Base-by-base conservation (phyloP, 2,888 invertebrate genomes). In the Lacanobia oleracea region DNA sequence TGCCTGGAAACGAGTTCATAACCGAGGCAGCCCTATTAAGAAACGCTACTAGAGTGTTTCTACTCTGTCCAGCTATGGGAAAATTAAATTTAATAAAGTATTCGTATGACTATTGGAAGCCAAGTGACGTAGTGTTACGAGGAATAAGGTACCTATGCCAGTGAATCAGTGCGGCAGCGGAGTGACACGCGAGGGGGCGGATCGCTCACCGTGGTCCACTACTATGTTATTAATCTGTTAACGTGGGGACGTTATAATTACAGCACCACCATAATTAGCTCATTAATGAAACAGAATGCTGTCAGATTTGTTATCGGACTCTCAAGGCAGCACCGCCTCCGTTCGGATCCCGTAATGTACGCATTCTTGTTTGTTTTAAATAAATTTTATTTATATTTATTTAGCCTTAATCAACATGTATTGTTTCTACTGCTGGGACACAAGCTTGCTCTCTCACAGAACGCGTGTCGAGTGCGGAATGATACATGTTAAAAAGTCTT, bases 181-280 rank as follows among this genome's bases (percentile, higher is more conserved):
- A 51, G 56, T 45, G 70, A 6, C 83, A 82, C 69, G 78, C 72
- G 66, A 72, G 50, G 67, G 74, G 83, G 79, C 65, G 81, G 61
- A 18, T 45, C 67, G 53, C 45, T 50, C 61, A 27, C 21, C 43
- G 18, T 37, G 43, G 61, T 37, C 43, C 23, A 18, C 23, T 51
- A 48, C 77, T 51, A 78, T 79, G 73, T 75, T 70, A 87, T 85
- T 86, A 87, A 87, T 84, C 77, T 84, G 66, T 79, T 79, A 71
- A 61, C 69, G 72, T 45, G 45, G 56, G 37, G 66, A 84, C 72
- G 65, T 37, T 80, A 64, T 86, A 79, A 86, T 88, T 84, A 85
- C 72, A 69, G 56, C 23, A n/a, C 57, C 66, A 48, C 67, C 69
- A 64, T 86, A 76, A 87, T 84, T 88, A 84, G 53, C 67, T 82